Conservation (phyloP, 2,113 vertebrate genomes). For the Takifugu bimaculatus region DNA sequence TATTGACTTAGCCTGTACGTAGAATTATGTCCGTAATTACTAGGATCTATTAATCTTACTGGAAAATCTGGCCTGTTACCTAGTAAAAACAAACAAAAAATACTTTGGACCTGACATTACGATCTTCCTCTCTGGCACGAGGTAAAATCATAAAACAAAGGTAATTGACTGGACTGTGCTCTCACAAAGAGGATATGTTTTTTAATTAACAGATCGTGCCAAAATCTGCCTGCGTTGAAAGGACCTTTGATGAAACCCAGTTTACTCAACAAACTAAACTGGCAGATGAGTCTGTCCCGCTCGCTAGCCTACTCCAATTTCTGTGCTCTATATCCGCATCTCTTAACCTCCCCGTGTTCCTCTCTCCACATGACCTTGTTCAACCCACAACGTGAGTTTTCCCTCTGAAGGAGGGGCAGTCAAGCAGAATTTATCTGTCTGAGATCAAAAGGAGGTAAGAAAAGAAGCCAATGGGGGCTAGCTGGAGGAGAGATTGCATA, state of each 20-base stretch:
- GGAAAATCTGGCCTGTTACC: too few relatives aligned
- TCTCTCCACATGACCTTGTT: slow-evolving; percentile 48
- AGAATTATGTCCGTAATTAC: slow-evolving; percentile 22
- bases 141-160: too few relatives aligned
- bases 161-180: too few relatives aligned
- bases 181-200: too few relatives aligned
- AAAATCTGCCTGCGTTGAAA: too few relatives aligned
- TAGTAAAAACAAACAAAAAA: too few relatives aligned
- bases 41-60: slow-evolving; percentile 36
- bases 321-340: neutral
- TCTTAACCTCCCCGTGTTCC: slow-evolving; percentile 12
- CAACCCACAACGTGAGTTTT: slow-evolving; percentile 51
- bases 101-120: too few relatives aligned
- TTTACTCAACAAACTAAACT: slow-evolving; percentile 9
- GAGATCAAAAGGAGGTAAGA: slow-evolving; percentile 57
- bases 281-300: neutral
- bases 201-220: too few relatives aligned
- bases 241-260: slow-evolving; percentile 15
- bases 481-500: slow-evolving; percentile 58
- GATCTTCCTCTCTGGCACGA: too few relatives aligned
- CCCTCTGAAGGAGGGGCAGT: slow-evolving; percentile 47
- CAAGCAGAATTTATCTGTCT: slow-evolving; percentile 71
- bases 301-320: slow-evolving; percentile 9
- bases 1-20: slow-evolving; percentile 25
- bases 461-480: slow-evolving; percentile 23